Conservation (phyloP, 2,113 vertebrate species). For the Sphaerodactylus townsendi region DNA sequence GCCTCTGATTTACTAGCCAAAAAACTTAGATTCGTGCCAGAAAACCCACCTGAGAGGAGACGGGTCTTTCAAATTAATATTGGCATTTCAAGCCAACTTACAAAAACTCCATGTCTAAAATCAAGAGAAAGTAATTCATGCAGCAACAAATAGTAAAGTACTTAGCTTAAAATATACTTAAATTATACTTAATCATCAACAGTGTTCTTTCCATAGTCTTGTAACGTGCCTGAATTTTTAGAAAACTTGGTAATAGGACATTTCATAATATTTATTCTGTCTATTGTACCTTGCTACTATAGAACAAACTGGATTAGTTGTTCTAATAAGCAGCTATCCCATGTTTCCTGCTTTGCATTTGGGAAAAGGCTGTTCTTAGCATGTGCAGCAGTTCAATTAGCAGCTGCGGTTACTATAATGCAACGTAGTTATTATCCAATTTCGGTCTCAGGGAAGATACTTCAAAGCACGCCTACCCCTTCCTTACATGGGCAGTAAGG, state of each 20-base stretch:
- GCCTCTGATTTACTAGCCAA: background rate
- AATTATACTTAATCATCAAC: too few species aligned
- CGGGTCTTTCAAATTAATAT: too few species aligned
- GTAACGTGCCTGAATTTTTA: background rate
- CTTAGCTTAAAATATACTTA: too few species aligned
- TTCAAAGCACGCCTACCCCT: background rate
- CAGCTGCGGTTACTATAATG: background rate
- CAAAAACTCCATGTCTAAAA: background rate
- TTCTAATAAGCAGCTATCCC: background rate
- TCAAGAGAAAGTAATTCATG: conserved; percentile 10
- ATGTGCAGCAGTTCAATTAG: background rate
- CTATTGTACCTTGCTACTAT: background rate
- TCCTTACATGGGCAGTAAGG: background rate
- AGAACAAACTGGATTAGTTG: background rate
- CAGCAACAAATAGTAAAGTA: background rate
- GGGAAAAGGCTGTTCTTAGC: background rate
- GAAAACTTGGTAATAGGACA: background rate
- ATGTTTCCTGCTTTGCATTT: background rate
- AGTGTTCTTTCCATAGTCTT: background rate
- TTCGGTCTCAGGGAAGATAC: background rate
- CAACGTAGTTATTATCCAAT: background rate
- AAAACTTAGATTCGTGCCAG: background rate
- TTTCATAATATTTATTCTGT: background rate
- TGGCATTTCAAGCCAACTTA: background rate
- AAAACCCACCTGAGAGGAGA: background rate